Evolutionary conservation across 2,797 vertebrate genomes (phyloP), one percentile per base, ranked within the genome.

Genomic region (Nannoperca australis): DNA sequence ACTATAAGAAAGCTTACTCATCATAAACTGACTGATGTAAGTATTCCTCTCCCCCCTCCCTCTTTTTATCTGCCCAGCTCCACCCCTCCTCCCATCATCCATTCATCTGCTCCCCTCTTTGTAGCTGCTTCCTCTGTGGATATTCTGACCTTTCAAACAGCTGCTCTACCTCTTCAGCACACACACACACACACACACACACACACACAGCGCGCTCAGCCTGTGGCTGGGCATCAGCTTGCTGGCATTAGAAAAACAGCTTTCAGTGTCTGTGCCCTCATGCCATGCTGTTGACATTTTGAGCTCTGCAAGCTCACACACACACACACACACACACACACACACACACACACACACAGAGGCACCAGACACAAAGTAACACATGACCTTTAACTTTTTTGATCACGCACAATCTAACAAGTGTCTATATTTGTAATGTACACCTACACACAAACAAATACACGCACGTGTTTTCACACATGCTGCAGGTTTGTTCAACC

Each of bases 101-200:
- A 78, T 84, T 85, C 87, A 79, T 87, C 73, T 68, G 74, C 70
- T 72, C 34, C 30, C 24, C 17, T 75, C 81, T 85, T 73, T 84
- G 69, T 78, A 59, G 20, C 70, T 1, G 5, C 12, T 77, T 44
- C 66, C 73, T 85, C 66, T 84, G 83, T 81, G 73, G 68, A 83
- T 77, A 88, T 61, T 53, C 51, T 89, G 89, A 91, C 90, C 91
- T 92, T 92, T 91, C 63, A 72, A 87, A 88, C 90, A 91, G 85
- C 87, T 89, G 90, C 71, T 86, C 27, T 61, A 64, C 70, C 73
- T 81, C 70, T 64, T 42, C 3, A 54, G 45, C 73, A 65, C 45
- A 34, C 68, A 64, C 74, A 47, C 22, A 70, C 36, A 44, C 69
- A 47, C 3, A 51, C 49, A 61, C 54, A 64, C 60, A 34, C 47